Percentiles rank a stretch among this genome's conserved stretches.
These are phyloP conservation scores for Hermodice carunculata DNA, from an alignment of 2,888 invertebrate species.

Conservation along the genomic window DNA sequence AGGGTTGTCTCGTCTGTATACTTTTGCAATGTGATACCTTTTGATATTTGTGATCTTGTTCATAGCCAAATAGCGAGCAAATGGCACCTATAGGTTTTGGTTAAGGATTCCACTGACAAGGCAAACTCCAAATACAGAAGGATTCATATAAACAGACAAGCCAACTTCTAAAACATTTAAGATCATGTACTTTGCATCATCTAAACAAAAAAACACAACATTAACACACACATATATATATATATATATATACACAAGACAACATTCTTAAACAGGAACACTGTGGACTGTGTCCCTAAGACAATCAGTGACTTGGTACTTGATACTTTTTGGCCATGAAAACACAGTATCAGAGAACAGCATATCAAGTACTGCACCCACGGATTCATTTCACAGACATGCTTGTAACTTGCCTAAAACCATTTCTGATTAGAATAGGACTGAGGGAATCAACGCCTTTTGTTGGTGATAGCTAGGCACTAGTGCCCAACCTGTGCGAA, in stretches of 20 bases:
- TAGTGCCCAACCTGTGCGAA: no score
- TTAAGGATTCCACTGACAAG: conserved; percentile 3
- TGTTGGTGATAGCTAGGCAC: no score
- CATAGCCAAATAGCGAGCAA: conserved; percentile 98
- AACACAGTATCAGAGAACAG: no score
- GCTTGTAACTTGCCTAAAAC: no score
- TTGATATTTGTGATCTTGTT: conserved; percentile 94
- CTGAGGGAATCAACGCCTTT: no score
- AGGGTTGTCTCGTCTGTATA: conserved; percentile 97
- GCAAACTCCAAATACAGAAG: background rate
- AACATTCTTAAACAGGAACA: no score
- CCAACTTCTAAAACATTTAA: background rate
- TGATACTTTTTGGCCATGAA: no score
- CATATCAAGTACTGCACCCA: no score
- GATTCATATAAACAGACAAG: background rate
- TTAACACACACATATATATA: background rate
- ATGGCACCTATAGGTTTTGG: conserved; percentile 77
- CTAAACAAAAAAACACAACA: background rate
- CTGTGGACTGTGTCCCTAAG: no score
- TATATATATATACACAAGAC: background rate
- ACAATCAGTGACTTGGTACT: no score
- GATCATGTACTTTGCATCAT: background rate
- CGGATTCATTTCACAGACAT: no score
- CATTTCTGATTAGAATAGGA: no score
- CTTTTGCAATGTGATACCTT: conserved; percentile 98